Base-by-base conservation (phyloP, 2,797 vertebrate species). In the Pristis pectinata region DNA sequence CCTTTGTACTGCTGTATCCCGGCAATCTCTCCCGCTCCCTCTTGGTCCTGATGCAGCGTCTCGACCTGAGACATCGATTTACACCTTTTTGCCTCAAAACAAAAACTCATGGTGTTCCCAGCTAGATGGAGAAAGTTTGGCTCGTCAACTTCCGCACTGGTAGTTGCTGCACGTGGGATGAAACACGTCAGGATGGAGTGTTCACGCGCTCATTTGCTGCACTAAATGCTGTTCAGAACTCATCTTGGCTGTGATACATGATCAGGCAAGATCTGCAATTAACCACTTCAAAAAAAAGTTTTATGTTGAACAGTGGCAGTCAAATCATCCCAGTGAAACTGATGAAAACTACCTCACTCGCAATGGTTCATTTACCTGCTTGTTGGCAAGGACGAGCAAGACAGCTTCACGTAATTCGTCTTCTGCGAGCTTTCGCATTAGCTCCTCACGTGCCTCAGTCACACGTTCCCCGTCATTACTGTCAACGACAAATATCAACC, bases 381-480 rank as follows among this genome's bases (percentile, higher is more conserved):
- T 99, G 96, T 99, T 99, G 95, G 98, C 98, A 24, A 99, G 99
- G 95, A 99, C 97, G 0, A 99, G 98, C 30, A 99, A 98, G 94
- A 99, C 98, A 0, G 98, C 99, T 77, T 99, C 98, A 95, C 98
- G 97, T 95, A 99, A 97, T 97, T 99, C 99, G 3, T 99, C 98
- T 95, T 99, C 98, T 0, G 98, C 98, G 96, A 99, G 97, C 99
- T 99, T 99, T 96, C 98, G 97, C 99, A 99, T 99, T 95, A 99
- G 97, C 96, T 99, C 98, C 96, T 99, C 98, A 72, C 99, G 98
- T 5, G 98, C 98, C 96, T 99, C 98, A 1, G 99, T 99, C 95
- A 99, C 98, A 79, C 98, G 97, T 96, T 99, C 99, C 49, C 98
- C 97, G 96, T 99, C 99, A 56, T 99, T 99, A 96, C 98, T 99